Evolutionary conservation across 2,113 vertebrate genomes (phyloP), one percentile per base, ranked within the genome.

Genomic region (Furnarius figulus): DNA sequence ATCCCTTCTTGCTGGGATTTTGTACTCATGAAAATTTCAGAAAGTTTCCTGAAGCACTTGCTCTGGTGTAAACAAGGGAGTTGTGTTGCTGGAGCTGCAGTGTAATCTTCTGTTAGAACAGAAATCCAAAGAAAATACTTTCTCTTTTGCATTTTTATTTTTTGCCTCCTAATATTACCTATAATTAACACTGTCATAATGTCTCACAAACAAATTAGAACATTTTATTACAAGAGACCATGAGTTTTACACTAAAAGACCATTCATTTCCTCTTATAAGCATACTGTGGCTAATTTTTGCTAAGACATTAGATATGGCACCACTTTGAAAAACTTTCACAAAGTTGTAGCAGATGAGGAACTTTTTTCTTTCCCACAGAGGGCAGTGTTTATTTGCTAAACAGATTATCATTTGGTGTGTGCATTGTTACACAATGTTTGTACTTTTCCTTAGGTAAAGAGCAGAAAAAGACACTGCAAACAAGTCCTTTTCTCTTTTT

Each of bases 311-410:
- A 47, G n/a, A 25, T 22, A 28, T 9, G 6, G 8, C 13, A 56
- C 33, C 10, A 6, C 9, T 37, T 16, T 12, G 28, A 37, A 83
- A 78, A 62, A 8, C 6, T 24, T 89, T n/a, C 23, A 24, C 50
- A 80, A 83, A n/a, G 7, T 42, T 46, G 12, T 22, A 42, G 20
- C 8, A 3, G 46, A 84, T 25, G 39, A 92, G 16, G 7, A 18
- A 37, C 12, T 21, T 40, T 79, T 94, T 59, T 47, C 20, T 46
- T 46, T 9, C 97, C 98, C 92, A 97, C 74, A 98, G 98, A 98
- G 97, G 98, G 98, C 98, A 98, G 94, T 98, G 87, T 98, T 95
- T 95, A 68, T 96, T 97, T 97, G 94, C 89, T 70, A 55, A 97
- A 97, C 27, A 74, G 12, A 24, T 65, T n/a, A 6, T 44, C 3